A percentile compares a stretch with the other conserved stretches of the same genome.
These are phyloP conservation scores for Chrysoperla carnea DNA, from an alignment of 1,140 invertebrate species.

Conservation along the genomic window DNA sequence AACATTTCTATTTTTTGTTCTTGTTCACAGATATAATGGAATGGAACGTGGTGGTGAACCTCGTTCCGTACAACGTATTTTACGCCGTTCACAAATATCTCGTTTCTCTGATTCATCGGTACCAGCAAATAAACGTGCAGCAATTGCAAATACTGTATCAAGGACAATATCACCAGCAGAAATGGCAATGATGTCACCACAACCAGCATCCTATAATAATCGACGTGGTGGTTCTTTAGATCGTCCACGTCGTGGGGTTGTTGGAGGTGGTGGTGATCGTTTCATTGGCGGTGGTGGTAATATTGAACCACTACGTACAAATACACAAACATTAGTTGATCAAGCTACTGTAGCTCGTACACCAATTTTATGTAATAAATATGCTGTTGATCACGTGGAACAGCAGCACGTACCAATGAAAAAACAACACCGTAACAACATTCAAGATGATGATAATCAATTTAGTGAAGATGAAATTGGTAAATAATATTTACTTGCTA, in stretches of 20 bases:
- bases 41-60: neutral
- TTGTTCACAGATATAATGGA: too few species aligned
- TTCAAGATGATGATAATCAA: constrained; percentile 5
- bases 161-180: neutral
- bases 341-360: constrained; percentile 24
- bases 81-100: constrained; percentile 20
- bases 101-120: constrained; percentile 19
- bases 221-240: constrained; percentile 2
- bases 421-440: constrained; percentile 4
- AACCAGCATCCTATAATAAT: neutral
- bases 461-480: neutral
- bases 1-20: too few species aligned
- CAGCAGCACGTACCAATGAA: constrained; percentile 2
- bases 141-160: too few species aligned
- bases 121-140: neutral
- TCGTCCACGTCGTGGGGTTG: constrained; percentile 5
- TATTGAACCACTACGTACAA: neutral
- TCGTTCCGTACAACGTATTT: constrained; percentile 8
- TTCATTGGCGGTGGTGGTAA: constrained; percentile 6
- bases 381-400: constrained; percentile 34
- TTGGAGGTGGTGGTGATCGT: constrained; percentile 8
- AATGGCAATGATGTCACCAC: neutral
- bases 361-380: constrained; percentile 52
- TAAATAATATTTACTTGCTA: neutral
- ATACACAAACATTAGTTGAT: constrained; percentile 10